phyloP scores from a whole-genome alignment of 2,113 vertebrate species.

The Sturnira hondurensis region DNA sequence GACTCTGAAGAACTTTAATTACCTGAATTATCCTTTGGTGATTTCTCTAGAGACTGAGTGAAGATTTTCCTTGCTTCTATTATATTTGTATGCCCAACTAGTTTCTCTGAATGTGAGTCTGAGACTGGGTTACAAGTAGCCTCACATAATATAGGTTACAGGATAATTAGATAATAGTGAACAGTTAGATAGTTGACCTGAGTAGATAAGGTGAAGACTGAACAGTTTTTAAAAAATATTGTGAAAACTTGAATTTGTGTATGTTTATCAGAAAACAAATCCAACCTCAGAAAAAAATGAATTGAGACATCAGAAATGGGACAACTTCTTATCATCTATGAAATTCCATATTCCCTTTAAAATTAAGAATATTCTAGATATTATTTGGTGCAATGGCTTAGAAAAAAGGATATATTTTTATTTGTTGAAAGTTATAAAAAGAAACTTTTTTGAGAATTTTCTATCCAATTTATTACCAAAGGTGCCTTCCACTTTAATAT shows the following conservation, averaged over 20 bases:
- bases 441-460: not conserved
- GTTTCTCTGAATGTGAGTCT: not conserved
- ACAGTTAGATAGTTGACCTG: not conserved
- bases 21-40: not conserved
- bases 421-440: not conserved
- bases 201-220: not conserved
- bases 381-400: not conserved
- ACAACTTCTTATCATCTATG: not conserved
- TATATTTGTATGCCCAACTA: not conserved
- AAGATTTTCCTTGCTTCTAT: conserved; percentile 28
- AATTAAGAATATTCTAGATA: not conserved
- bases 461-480: not conserved
- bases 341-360: not conserved
- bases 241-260: not conserved
- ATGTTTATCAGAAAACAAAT: not conserved
- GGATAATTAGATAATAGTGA: not conserved
- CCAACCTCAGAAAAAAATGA: not conserved
- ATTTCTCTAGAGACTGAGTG: conserved; percentile 17
- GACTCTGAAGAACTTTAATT: not conserved
- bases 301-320: not conserved
- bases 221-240: not conserved
- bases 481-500: not conserved
- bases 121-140: not conserved
- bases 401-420: not conserved
- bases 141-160: not conserved